These are phyloP conservation scores for Ormyrus rosae DNA, from an alignment of 2,888 invertebrate species.

Conservation along the genomic window DNA sequence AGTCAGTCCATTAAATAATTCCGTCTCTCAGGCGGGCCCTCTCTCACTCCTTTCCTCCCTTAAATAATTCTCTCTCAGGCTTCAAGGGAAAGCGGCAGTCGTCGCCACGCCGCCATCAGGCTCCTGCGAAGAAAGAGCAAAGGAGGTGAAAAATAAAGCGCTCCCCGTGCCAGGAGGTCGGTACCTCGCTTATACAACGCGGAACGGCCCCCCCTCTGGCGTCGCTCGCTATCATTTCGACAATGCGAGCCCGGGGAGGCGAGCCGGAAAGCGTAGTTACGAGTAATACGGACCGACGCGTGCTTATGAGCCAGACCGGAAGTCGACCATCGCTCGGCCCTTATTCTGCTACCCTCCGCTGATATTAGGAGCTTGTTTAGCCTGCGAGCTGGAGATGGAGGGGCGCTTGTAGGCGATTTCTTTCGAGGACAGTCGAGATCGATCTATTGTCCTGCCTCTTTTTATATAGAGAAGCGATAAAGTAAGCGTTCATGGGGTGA, in stretches of 20 bases:
- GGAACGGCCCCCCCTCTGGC: conserved; percentile 56
- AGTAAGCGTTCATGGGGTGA: too few species aligned
- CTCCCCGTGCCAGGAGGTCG: conserved; percentile 33
- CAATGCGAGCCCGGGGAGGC: conserved; percentile 60
- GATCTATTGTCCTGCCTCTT: too few species aligned
- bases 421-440: too few species aligned
- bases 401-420: too few species aligned
- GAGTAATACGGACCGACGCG: conserved; percentile 72
- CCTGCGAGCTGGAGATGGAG: neutral
- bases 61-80: too few species aligned
- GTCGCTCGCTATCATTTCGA: conserved; percentile 10
- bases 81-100: too few species aligned
- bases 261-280: conserved; percentile 73
- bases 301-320: conserved; percentile 72
- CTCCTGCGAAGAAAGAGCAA: conserved; percentile 33
- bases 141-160: conserved; percentile 27
- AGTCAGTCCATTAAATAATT: too few species aligned
- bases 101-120: too few species aligned
- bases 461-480: too few species aligned
- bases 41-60: too few species aligned
- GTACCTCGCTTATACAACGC: conserved; percentile 69
- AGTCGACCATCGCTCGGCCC: conserved; percentile 65
- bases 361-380: neutral
- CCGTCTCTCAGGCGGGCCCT: too few species aligned
- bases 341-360: neutral